Evolutionary conservation across 2,888 invertebrate genomes (phyloP).

Genomic region (Siphlonurus alternatus): DNA sequence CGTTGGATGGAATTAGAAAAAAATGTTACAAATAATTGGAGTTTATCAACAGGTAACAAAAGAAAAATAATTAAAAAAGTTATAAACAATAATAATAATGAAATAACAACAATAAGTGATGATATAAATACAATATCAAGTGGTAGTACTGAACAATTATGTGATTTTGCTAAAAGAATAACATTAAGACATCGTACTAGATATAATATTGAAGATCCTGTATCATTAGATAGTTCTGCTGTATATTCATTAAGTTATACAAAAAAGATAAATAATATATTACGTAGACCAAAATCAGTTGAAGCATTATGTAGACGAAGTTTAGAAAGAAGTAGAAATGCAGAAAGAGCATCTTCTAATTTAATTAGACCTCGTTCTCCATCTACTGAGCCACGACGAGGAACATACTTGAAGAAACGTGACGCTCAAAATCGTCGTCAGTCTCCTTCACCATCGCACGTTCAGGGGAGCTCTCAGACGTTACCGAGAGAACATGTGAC

Average conservation of each 20-base stretch:
- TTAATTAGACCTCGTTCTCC: neutral
- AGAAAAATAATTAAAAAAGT: neutral
- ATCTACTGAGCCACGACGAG: neutral
- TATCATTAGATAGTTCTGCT: neutral
- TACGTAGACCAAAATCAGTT: constrained; percentile 2
- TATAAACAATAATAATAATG: neutral
- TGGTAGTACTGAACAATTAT: neutral
- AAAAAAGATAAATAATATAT: neutral
- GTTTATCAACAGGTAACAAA: neutral
- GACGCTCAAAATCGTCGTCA: neutral
- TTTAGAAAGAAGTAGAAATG: neutral
- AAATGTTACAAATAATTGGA: constrained; percentile 8
- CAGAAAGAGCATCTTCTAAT: neutral
- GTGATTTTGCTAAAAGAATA: neutral
- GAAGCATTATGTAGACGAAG: constrained; percentile 5
- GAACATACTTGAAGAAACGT: neutral
- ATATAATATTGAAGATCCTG: neutral
- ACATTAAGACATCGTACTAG: neutral
- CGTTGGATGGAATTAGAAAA: constrained; percentile 19
- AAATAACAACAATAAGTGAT: too few species aligned
- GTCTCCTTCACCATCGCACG: neutral
- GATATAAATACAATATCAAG: too few species aligned
- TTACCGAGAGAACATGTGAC: neutral
- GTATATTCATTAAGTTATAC: neutral
- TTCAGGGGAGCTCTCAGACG: neutral